Base-by-base conservation (phyloP, 2,113 vertebrate genomes). In the Columbina picui region DNA sequence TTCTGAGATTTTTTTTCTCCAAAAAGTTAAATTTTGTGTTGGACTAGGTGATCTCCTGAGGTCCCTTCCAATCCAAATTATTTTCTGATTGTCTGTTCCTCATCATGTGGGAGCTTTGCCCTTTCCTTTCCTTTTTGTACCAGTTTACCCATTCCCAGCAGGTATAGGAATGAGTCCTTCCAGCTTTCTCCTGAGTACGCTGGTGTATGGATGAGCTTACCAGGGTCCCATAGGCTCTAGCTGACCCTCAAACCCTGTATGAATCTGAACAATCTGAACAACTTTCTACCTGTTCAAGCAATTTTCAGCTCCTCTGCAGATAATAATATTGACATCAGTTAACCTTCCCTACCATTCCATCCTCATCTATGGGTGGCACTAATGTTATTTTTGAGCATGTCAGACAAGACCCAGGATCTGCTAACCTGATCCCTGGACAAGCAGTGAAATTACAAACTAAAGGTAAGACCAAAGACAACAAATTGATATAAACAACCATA, bases 1-100 rank as follows among this genome's bases (percentile, higher is more conserved):
- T 53, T 60, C 32, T 27, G 23, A 38, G 5, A 27, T 22, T 0
- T 5, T 65, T 77, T 89, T 75, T 14, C 39, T 25, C 0, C 0
- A 6, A 17, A 71, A 65, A 32, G 4, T 60, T 65, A 29, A 55
- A 26, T 25, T 84, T 76, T 63, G 3, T 68, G 8, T 76, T 64
- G 17, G 18, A 18, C 22, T 71, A 50, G 27, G 83, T 38, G 15
- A 49, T 7, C 7, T 76, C 53, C 38, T 47, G 49, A 75, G 11
- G 5, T 29, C 21, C 13, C 14, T 63, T 67, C 25, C 45, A 92
- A 56, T 25, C 22, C 22, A 60, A 83, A 53, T 19, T n/a, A 26
- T 52, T 80, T 18, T 85, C 49, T 76, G 25, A 25, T 25, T 57
- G 9, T 49, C 18, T 87, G n/a, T 74, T 68, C 6, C 29, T 61